These are phyloP conservation scores for Stenodema calcarata DNA, from an alignment of 2,888 invertebrate species.

Conservation along the genomic window DNA sequence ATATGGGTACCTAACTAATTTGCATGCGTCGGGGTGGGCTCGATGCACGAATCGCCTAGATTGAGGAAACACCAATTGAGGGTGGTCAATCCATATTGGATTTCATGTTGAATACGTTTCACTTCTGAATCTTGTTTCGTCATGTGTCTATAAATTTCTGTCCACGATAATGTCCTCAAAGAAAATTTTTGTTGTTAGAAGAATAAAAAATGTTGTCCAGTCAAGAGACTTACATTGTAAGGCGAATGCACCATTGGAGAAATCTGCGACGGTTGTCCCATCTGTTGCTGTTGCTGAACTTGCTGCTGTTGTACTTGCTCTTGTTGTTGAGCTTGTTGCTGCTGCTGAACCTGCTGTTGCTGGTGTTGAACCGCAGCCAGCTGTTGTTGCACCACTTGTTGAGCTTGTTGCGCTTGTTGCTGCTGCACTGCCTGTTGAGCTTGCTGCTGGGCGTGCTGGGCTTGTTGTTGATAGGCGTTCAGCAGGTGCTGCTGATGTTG, in stretches of 20 bases:
- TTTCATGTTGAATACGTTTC: too few species aligned
- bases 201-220: neutral
- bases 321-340: conserved; percentile 53
- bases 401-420: conserved; percentile 62
- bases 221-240: conserved; percentile 47
- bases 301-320: conserved; percentile 52
- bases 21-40: too few species aligned
- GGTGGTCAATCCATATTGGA: too few species aligned
- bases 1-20: neutral
- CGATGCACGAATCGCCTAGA: too few species aligned
- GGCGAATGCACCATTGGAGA: conserved; percentile 51
- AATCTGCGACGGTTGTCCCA: conserved; percentile 44
- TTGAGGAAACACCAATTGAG: too few species aligned
- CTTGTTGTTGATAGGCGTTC: conserved; percentile 68
- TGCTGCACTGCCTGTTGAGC: conserved; percentile 47
- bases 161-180: neutral
- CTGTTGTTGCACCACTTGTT: conserved; percentile 59
- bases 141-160: too few species aligned
- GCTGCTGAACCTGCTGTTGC: conserved; percentile 48
- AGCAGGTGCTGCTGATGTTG: conserved; percentile 52
- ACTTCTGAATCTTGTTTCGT: too few species aligned
- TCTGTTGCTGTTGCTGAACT: conserved; percentile 57
- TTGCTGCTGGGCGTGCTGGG: conserved; percentile 64
- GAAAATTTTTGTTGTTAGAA: neutral
- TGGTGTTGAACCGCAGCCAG: conserved; percentile 65